phyloP scores from a whole-genome alignment of 2,888 invertebrate genomes.

The Anarsia innoxiella region DNA sequence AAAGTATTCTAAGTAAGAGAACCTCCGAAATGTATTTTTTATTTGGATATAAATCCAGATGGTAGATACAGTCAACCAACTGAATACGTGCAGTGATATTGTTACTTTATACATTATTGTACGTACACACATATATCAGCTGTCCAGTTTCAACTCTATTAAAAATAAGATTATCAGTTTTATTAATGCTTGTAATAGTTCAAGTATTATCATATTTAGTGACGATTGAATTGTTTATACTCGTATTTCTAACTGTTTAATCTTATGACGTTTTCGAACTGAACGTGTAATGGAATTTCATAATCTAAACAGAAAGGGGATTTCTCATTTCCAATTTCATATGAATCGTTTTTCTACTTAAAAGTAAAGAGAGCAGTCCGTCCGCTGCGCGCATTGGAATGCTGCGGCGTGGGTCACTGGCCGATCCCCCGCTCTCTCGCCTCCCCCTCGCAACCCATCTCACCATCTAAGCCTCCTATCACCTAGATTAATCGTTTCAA shows the following conservation, averaged over 20 bases:
- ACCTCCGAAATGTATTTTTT: too few relatives aligned
- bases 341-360: conserved; percentile 16
- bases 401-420: conserved; percentile 59
- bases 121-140: conserved; percentile 4
- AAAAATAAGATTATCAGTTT: conserved; percentile 8
- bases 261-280: neutral
- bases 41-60: too few relatives aligned
- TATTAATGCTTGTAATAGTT: conserved; percentile 9
- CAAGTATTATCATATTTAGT: conserved; percentile 1
- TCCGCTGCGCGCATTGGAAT: conserved; percentile 56
- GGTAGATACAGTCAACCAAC: conserved; percentile 32
- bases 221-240: conserved; percentile 1
- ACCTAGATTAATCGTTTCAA: conserved; percentile 58
- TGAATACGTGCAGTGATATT: conserved; percentile 23
- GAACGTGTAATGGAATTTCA: neutral
- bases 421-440: conserved; percentile 42
- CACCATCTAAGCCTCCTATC: conserved; percentile 60
- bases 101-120: conserved; percentile 19
- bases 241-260: neutral
- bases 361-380: conserved; percentile 65
- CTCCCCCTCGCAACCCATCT: conserved; percentile 36
- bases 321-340: conserved; percentile 8
- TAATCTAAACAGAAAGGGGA: conserved; percentile 1
- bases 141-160: neutral
- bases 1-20: too few relatives aligned